A percentile compares a stretch with the other conserved stretches of the same genome.
Evolutionary conservation across 64 coral and sea anemone genomes (phyloP).

Genomic region (Pocillopora verrucosa): DNA sequence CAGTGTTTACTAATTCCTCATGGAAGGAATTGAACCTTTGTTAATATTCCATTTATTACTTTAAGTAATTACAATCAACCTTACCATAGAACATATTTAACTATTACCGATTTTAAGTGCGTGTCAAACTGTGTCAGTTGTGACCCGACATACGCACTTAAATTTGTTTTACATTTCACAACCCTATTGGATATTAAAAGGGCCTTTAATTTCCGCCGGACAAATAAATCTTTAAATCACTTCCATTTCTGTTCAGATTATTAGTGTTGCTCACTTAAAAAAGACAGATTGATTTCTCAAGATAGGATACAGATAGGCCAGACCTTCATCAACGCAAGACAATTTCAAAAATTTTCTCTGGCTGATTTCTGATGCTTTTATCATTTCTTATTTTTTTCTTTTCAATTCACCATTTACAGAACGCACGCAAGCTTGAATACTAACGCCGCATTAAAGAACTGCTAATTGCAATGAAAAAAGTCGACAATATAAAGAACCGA

Average conservation of each 20-base stretch:
- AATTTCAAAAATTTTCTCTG: neutral
- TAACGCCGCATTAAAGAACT: neutral
- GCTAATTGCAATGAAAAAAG: conserved; percentile 39
- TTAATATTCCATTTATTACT: no score
- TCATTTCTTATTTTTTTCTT: neutral
- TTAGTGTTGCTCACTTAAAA: neutral
- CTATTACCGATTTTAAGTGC: no score
- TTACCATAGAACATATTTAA: no score
- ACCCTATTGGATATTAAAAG: neutral
- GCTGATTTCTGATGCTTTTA: neutral
- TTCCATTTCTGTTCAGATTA: neutral
- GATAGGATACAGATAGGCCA: neutral
- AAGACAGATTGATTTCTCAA: neutral
- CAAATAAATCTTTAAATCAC: neutral
- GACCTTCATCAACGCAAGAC: neutral
- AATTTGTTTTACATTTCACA: no score
- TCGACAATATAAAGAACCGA: neutral
- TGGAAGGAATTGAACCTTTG: no score
- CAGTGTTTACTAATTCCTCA: no score
- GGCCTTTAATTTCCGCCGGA: neutral
- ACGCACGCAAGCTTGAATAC: neutral
- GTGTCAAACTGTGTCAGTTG: no score
- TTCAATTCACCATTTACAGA: conserved; percentile 4
- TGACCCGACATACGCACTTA: no score
- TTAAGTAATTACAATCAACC: no score